Evolutionary conservation across 2,113 vertebrate genomes (phyloP), one percentile per base, ranked within the genome.

Genomic region (Odontophorus gujanensis): DNA sequence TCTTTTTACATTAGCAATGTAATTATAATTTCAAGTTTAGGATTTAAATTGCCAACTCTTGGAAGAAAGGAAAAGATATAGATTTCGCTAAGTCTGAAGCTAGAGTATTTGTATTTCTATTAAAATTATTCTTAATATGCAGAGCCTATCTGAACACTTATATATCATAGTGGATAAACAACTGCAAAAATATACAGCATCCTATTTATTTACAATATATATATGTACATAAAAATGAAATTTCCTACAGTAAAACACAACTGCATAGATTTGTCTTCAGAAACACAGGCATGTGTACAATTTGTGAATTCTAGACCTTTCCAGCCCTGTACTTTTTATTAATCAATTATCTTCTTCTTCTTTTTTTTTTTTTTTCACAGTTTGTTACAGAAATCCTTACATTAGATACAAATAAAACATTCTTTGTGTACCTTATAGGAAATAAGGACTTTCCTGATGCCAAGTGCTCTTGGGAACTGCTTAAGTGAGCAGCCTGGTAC

Each of bases 131-230:
- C 93, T 89, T 93, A 94, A 95, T 97, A 97, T 77, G 94, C 84
- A 95, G 93, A 89, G 36, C 90, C 96, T 96, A 96, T 81, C 47
- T 96, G 92, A 87, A 80, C 81, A 97, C 76, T 96, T 97, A 95
- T 97, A 95, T 97, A 95, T 97, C 94, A 92, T 79, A 92, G 83
- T 73, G 90, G 93, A 89, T 96, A 95, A 97, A 97, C 94, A 97
- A 97, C 96, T 98, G 98, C 97, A 98, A 98, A 98, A 98, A 98
- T 98, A 98, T 98, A 98, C 97, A 98, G 97, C 96, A 97, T 97
- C 97, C 97, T 98, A 97, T 98, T 96, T 98, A 98, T 98, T 97
- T 98, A 98, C 98, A 98, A 93, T 96, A 94, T 96, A 97, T 97
- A 95, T 97, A 97, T 96, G 94, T 96, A 98, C 95, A 96, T 85